phyloP scores from a whole-genome alignment of 2,113 vertebrate genomes.

The Zosterops lateralis region DNA sequence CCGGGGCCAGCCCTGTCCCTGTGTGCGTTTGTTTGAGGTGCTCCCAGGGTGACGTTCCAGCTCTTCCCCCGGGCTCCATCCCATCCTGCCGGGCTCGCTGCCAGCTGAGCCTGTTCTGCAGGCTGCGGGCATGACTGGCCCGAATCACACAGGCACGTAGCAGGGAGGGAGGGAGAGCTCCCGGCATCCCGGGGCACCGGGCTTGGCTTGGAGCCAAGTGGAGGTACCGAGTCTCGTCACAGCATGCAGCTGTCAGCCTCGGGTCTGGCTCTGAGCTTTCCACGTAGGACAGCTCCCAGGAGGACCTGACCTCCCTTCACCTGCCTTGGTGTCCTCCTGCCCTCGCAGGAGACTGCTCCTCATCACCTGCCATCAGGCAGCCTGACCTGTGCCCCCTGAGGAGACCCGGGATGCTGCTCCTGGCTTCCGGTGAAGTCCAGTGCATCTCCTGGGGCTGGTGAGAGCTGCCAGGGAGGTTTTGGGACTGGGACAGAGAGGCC shows the following conservation, averaged over 20 bases:
- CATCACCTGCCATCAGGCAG: background rate
- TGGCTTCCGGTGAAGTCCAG: background rate
- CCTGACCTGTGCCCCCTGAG: accelerated
- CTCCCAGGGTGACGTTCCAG: background rate
- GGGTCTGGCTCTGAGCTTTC: background rate
- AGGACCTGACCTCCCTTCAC: background rate
- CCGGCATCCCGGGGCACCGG: background rate
- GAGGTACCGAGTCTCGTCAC: background rate
- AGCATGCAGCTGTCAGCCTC: background rate
- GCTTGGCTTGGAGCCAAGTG: background rate
- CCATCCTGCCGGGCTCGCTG: background rate
- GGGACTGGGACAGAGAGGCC: background rate
- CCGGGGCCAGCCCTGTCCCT: background rate
- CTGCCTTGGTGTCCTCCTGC: background rate
- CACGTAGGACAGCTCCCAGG: background rate
- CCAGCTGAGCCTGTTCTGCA: slow-evolving; percentile 12
- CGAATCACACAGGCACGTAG: background rate
- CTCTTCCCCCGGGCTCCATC: background rate
- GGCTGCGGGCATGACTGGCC: background rate
- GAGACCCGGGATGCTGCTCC: background rate
- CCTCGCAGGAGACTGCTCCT: background rate
- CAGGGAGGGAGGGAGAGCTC: background rate
- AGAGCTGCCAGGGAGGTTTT: background rate
- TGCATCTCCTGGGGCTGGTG: background rate
- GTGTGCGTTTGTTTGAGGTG: background rate